Evolutionary conservation across 1,140 invertebrate genomes (phyloP).

Genomic region (Pseudachorutes palmiensis): DNA sequence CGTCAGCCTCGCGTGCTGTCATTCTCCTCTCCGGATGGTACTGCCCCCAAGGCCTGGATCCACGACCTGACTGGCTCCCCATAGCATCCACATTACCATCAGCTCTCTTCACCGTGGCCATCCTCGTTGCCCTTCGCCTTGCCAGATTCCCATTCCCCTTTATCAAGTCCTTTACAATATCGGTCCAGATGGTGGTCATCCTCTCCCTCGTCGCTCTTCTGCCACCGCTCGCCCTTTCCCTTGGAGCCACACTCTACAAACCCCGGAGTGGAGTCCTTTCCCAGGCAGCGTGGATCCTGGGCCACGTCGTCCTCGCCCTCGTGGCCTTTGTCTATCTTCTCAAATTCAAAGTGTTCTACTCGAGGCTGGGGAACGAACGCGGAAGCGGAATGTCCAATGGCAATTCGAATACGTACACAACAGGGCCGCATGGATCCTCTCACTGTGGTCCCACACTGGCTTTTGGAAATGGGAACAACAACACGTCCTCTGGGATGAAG

Average conservation of each 20-base stretch:
- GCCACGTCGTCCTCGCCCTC: conserved; percentile 32
- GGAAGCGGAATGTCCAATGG: conserved; percentile 7
- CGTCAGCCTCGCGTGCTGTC: conserved; percentile 35
- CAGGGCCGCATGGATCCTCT: conserved; percentile 6
- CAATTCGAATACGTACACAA: conserved; percentile 5
- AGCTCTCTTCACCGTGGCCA: conserved; percentile 32
- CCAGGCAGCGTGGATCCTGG: conserved; percentile 35
- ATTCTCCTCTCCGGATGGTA: conserved; percentile 36
- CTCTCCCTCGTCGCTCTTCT: conserved; percentile 30
- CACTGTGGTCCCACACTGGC: conserved; percentile 16
- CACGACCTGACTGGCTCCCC: conserved; percentile 34
- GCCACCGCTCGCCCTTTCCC: conserved; percentile 31
- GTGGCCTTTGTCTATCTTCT: conserved; percentile 34
- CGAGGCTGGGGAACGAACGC: conserved; percentile 31
- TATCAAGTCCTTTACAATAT: conserved; percentile 34
- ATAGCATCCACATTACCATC: conserved; percentile 35
- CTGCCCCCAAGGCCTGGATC: conserved; percentile 22
- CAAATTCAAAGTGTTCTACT: conserved; percentile 37
- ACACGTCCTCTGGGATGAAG: conserved; percentile 26
- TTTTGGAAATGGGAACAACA: conserved; percentile 27
- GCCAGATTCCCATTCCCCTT: conserved; percentile 37
- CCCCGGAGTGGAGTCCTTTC: conserved; percentile 27
- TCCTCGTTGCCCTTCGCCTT: conserved; percentile 35
- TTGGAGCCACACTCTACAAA: conserved; percentile 33
- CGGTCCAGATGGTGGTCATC: conserved; percentile 26